Base-by-base conservation (phyloP, 2,113 vertebrate species). In the Proteles cristata region DNA sequence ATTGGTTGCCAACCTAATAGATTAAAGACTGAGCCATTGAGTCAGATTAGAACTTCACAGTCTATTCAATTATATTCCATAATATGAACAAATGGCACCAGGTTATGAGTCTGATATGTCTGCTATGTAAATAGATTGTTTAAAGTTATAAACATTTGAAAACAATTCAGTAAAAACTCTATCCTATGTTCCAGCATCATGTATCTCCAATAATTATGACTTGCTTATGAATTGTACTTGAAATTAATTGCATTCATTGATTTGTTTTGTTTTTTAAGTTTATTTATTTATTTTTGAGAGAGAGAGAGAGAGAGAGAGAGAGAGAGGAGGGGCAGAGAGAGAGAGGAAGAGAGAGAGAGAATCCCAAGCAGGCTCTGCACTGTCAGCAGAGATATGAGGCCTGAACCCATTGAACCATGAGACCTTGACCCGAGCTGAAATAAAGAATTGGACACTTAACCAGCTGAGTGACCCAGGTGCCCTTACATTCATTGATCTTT, bases 141-240 rank as follows among this genome's bases (percentile, higher is more conserved):
- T 71, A 88, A 88, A 80, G 80, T 96, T 61, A 43, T 31, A 88
- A 88, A 88, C 9, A 53, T 73, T 89, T 89, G 61, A 91, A 94
- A 88, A 53, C 61, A 84, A 92, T 79, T 96, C 45, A 89, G 25
- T 73, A 53, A 58, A 94, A 58, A n/a, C 1, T 91, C 21, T 77
- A 23, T 25, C 11, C 0, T 17, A 19, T 31, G 3, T 53, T 65
- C n/a, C 39, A 69, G 25, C 4, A 43, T 74, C 26, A 21, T 79
- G 11, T 61, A 35, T 68, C 26, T 81, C 39, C 16, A 92, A 3
- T 77, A 85, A 55, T 76, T 23, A 76, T 39, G 71, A 87, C 76
- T 81, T 77, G 11, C 4, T 85, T 63, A n/a, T 48, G 45, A 35
- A 55, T 28, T 90, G 3, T 86, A 48, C 55, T 95, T 95, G 25